Conservation (phyloP, 1,140 invertebrate genomes). For the Zaprionus vittiger region DNA sequence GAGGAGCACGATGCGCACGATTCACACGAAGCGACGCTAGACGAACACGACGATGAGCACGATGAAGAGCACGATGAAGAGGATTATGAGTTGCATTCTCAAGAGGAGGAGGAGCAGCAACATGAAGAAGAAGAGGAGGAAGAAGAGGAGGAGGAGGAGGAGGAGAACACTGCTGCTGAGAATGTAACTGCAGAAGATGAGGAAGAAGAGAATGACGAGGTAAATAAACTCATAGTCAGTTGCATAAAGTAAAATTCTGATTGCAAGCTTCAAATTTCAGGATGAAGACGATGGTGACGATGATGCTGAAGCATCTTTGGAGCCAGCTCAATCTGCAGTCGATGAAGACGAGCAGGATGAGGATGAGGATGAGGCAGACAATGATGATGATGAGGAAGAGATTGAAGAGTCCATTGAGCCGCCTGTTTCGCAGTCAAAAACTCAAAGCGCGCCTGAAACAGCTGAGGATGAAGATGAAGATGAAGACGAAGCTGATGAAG, state of each 20-base stretch:
- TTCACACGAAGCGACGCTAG: conserved; percentile 68
- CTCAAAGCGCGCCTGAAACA: conserved; percentile 33
- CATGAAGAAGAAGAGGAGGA: conserved; percentile 58
- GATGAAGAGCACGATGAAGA: conserved; percentile 79
- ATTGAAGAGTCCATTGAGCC: conserved; percentile 53
- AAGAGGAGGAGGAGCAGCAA: conserved; percentile 66
- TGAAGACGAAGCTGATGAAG: conserved; percentile 49
- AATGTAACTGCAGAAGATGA: conserved; percentile 78
- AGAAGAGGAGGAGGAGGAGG: conserved; percentile 56
- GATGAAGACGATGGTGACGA: conserved; percentile 39
- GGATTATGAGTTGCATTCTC: conserved; percentile 71
- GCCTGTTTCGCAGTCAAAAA: conserved; percentile 30
- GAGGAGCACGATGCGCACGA: conserved; percentile 84
- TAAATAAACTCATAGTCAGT: background rate
- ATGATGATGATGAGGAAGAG: conserved; percentile 48
- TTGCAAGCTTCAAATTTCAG: conserved; percentile 17
- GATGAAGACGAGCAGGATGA: conserved; percentile 35
- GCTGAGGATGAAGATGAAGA: conserved; percentile 49
- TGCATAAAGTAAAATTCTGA: background rate
- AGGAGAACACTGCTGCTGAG: conserved; percentile 81
- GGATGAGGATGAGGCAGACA: conserved; percentile 60
- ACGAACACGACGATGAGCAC: conserved; percentile 80
- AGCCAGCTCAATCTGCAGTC: conserved; percentile 29
- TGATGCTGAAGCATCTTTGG: conserved; percentile 39
- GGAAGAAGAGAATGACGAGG: conserved; percentile 62